Base-by-base conservation (phyloP, 2,113 vertebrate species). In the Fulica atra region DNA sequence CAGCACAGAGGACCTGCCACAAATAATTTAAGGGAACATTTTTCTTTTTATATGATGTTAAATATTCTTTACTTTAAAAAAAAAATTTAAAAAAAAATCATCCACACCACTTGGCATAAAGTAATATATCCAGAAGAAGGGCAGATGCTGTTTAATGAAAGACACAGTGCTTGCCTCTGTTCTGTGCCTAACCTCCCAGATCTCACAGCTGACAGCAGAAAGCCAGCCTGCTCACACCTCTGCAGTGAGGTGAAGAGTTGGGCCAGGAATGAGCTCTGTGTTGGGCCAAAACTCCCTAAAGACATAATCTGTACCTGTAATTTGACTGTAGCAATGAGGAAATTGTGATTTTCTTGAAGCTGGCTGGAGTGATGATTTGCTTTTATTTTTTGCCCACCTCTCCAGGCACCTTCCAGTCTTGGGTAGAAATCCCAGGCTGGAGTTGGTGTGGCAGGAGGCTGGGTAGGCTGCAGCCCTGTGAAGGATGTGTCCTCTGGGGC, bases 11-110 rank as follows among this genome's bases (percentile, higher is more conserved):
- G 96, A 96, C 97, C 66, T 42, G 94, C 92, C 96, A 95, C 95
- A 92, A 56, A 96, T 97, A 97, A 97, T 97, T 97, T 97, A 97
- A 97, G 86, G 81, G 69, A 61, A 78, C 71, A 51, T 97, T 96
- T 97, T 95, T 96, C 97, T 97, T 93, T 53, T 85, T 73, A 44
- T 35, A 48, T 89, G 95, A 89, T 12, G 0, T 93, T 97, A 97
- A 97, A 97, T 97, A 97, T 96, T 96, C 94, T 96, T 95, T 86
- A 88, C 88, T 97, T 95, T 9, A 66, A 68, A n/a, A 92, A 86
- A 89, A 90, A 84, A 74, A 81, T 17, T 42, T 42, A 13, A 46
- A 87, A 85, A 85, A 61, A 42, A 59, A 54, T 60, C 31, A 71
- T 78, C 88, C 88, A 82, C 83, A 88, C 64, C 92, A 92, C 92